Conservation (phyloP, 1,140 invertebrate genomes). For the Archivesica marissinica region DNA sequence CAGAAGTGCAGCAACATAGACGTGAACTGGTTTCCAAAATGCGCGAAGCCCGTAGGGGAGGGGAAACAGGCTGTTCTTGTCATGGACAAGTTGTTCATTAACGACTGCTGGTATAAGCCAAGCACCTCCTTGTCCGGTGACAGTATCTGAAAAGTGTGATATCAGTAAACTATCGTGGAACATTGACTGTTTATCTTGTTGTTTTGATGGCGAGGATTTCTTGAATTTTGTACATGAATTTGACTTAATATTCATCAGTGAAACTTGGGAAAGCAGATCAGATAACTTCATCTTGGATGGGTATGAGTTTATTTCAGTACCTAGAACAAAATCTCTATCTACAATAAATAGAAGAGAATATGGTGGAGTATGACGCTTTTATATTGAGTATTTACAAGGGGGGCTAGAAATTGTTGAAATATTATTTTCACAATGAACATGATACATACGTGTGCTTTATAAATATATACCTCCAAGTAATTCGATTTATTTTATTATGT, state of each 20-base stretch:
- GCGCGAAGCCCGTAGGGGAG: background rate
- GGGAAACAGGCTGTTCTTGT: background rate
- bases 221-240: background rate
- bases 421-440: background rate
- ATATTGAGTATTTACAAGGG: background rate
- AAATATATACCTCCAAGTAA: no score
- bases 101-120: background rate
- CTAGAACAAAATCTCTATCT: no score
- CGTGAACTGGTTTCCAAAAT: background rate
- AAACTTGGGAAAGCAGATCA: no score
- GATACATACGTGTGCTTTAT: background rate
- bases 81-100: background rate
- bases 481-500: background rate
- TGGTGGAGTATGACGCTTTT: background rate
- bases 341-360: no score
- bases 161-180: background rate
- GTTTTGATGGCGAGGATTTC: constrained; percentile 8
- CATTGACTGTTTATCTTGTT: background rate
- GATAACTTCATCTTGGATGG: no score
- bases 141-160: no score
- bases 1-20: background rate
- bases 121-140: no score
- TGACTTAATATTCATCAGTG: no score
- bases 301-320: no score
- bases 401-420: background rate